phyloP scores from a whole-genome alignment of 2,113 vertebrate species.

The Odocoileus hemionus region DNA sequence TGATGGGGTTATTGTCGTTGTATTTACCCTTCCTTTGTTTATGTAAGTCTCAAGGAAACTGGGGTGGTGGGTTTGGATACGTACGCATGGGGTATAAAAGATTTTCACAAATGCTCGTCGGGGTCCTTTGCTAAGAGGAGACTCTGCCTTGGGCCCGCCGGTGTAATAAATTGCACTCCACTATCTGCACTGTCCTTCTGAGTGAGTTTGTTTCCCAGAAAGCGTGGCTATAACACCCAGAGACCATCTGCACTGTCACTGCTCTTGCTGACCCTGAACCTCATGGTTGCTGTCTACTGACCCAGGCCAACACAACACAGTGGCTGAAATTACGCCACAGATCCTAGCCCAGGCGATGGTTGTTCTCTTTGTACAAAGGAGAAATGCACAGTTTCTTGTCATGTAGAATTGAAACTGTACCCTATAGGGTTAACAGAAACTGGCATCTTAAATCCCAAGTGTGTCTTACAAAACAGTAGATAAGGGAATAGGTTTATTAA shows the following conservation, averaged over 20 bases:
- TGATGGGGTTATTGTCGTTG: too few species aligned
- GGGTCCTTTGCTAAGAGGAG: too few species aligned
- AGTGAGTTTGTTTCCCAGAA: too few species aligned
- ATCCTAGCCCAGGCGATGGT: background rate
- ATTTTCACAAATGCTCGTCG: too few species aligned
- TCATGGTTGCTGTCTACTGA: background rate
- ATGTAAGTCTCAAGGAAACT: too few species aligned
- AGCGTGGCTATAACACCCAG: background rate
- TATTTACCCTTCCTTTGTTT: too few species aligned
- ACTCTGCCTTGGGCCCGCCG: too few species aligned
- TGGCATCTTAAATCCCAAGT: background rate
- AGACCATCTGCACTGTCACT: background rate
- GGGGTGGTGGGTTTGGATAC: too few species aligned
- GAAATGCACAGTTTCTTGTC: background rate
- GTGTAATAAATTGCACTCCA: too few species aligned
- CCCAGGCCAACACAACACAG: background rate
- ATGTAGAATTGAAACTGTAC: background rate
- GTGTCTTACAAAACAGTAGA: background rate
- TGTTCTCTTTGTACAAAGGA: background rate
- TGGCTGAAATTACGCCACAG: background rate
- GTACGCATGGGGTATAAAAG: too few species aligned
- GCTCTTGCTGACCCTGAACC: background rate
- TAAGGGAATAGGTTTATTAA: background rate
- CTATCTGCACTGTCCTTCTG: too few species aligned
- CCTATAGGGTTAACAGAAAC: background rate